Base-by-base conservation (phyloP, 2,888 invertebrate genomes). In the Microctonus hyperodae region DNA sequence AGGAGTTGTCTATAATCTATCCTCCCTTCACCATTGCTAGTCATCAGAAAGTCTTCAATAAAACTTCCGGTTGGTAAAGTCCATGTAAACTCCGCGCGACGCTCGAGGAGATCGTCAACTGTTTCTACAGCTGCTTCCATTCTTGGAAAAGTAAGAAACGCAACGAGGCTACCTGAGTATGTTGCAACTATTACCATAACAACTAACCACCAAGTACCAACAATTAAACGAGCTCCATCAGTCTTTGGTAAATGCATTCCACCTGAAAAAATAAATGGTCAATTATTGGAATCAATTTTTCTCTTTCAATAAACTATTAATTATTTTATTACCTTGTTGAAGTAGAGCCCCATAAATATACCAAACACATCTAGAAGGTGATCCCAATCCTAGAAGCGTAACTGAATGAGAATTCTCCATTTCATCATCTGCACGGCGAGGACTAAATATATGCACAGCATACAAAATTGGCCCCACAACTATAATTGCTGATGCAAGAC, bases 121-220 rank as follows among this genome's bases (percentile, higher is more conserved):
- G 89, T 90, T 2, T 90, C 88, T 28, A 94, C 89, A 0, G 92
- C 89, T 35, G 87, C 86, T 81, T 92, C 91, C 78, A 91, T 90
- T 81, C 93, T 92, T 0, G 96, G 96, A 79, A 96, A 96, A 0
- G 96, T 96, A 50, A 96, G 87, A 82, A 96, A 96, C 0, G 96
- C 96, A 0, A 96, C 96, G 73, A 97, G 87, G 84, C 95, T 96
- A 1, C 96, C 96, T 64, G 95, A 95, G 81, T 96, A 97, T 0
- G 95, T 95, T 20, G 96, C 96, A 0, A 96, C 93, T 22, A 96
- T 88, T 0, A 96, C 92, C 70, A 96, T 87, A 0, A 96, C 95
- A 0, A 94, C 93, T 57, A 96, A 83, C 96, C 96, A 96, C 96
- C 96, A 97, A 1, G 93, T 90, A 0, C 94, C 95, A 0, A 96